Evolutionary conservation across 2,113 vertebrate genomes (phyloP).

Genomic region (Vombatus ursinus): DNA sequence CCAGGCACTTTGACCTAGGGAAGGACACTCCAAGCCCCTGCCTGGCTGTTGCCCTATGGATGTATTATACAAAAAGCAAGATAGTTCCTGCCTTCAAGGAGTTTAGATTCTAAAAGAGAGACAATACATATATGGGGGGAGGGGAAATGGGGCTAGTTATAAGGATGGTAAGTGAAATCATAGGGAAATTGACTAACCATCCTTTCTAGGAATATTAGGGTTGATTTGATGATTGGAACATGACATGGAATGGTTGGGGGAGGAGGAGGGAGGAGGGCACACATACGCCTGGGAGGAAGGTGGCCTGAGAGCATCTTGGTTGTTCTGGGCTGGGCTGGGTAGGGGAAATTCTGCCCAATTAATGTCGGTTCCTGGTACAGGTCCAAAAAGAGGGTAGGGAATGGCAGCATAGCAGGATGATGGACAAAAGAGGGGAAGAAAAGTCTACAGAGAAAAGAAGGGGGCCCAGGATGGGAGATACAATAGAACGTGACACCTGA

Average conservation of each 20-base stretch:
- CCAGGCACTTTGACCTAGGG: background rate
- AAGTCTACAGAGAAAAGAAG: background rate
- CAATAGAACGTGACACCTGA: background rate
- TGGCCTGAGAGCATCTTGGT: background rate
- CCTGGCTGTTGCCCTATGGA: background rate
- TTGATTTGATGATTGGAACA: too few species aligned
- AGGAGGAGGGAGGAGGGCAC: too few species aligned
- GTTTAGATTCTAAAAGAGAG: background rate
- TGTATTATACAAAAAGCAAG: background rate
- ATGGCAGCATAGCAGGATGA: background rate
- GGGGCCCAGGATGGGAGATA: background rate
- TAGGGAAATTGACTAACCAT: too few species aligned
- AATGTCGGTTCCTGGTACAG: background rate
- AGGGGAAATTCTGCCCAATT: background rate
- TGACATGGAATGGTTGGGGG: too few species aligned
- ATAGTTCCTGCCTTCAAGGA: background rate
- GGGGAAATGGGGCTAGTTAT: too few species aligned
- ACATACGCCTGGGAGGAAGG: background rate
- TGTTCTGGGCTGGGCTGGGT: background rate
- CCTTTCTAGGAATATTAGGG: too few species aligned
- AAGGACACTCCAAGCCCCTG: too few species aligned
- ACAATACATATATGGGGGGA: background rate
- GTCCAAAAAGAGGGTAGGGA: background rate
- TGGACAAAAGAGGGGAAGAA: background rate
- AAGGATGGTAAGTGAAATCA: too few species aligned